These are phyloP conservation scores for Sinosuthora webbiana DNA, from an alignment of 2,113 vertebrate genomes.

Conservation along the genomic window DNA sequence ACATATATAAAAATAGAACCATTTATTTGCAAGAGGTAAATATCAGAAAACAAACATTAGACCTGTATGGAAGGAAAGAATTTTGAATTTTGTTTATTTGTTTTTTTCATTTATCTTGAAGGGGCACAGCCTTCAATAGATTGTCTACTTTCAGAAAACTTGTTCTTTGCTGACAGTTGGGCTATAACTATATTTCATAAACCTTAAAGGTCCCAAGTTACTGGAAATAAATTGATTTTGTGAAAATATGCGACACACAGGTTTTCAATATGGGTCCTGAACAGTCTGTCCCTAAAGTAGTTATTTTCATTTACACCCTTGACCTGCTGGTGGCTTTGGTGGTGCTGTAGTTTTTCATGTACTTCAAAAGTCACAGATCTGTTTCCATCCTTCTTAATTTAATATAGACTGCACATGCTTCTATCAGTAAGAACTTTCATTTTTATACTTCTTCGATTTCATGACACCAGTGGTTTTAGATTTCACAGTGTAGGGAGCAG, in stretches of 20 bases:
- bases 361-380: slow-evolving; percentile 73
- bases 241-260: slow-evolving; percentile 68
- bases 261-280: slow-evolving; percentile 70
- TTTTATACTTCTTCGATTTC: slow-evolving; percentile 77
- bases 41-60: not conserved
- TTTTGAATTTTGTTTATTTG: not conserved
- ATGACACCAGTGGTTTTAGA: slow-evolving; percentile 73
- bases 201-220: slow-evolving; percentile 64
- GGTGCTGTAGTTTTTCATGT: slow-evolving; percentile 70
- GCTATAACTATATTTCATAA: slow-evolving; percentile 74
- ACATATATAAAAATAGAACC: not conserved
- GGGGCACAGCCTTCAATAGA: not conserved
- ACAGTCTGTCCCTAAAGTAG: slow-evolving; percentile 74
- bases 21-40: not conserved
- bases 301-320: slow-evolving; percentile 76
- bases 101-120: slow-evolving; percentile 25
- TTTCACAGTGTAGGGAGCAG: slow-evolving; percentile 71
- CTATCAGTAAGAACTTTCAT: slow-evolving; percentile 74
- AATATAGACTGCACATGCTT: slow-evolving; percentile 77
- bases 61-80: not conserved
- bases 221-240: slow-evolving; percentile 77
- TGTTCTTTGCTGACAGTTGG: slow-evolving; percentile 70
- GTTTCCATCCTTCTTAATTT: slow-evolving; percentile 76
- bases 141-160: slow-evolving; percentile 62
- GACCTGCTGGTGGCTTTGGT: slow-evolving; percentile 67